phyloP scores from a whole-genome alignment of 2,113 vertebrate genomes.

The Isichthys henryi region DNA sequence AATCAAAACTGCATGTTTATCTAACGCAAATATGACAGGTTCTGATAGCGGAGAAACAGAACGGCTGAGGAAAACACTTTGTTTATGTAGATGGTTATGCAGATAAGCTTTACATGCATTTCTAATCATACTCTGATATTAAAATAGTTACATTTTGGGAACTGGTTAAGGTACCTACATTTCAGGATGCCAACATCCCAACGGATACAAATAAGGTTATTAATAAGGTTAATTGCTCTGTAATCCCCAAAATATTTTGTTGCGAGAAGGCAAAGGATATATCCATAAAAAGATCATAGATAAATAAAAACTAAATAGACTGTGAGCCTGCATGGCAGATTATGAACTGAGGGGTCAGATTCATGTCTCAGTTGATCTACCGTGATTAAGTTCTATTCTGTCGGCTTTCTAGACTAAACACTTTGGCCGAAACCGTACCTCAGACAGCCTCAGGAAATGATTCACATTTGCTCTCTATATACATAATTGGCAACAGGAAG shows the following conservation, averaged over 20 bases:
- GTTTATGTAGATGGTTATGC: neutral
- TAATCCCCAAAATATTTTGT: neutral
- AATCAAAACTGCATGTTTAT: neutral
- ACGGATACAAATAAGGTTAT: neutral
- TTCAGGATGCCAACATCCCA: neutral
- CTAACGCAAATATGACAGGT: neutral
- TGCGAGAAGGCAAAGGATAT: neutral
- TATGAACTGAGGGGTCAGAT: neutral
- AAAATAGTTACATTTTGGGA: neutral
- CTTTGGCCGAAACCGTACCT: constrained; percentile 39
- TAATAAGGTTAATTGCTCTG: neutral
- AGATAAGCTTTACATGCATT: neutral
- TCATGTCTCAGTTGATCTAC: constrained; percentile 36
- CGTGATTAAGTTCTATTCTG: constrained; percentile 43
- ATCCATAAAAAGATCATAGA: neutral
- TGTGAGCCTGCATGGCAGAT: neutral
- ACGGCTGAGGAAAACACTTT: neutral
- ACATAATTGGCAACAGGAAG: constrained; percentile 43
- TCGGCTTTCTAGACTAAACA: constrained; percentile 55
- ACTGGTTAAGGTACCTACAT: neutral
- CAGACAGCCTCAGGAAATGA: constrained; percentile 53
- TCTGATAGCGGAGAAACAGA: neutral
- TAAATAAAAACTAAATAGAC: neutral
- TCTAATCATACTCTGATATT: neutral
- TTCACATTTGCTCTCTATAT: constrained; percentile 44